These are phyloP conservation scores for Nephrotoma appendiculata DNA, from an alignment of 2,888 invertebrate species.

Conservation along the genomic window DNA sequence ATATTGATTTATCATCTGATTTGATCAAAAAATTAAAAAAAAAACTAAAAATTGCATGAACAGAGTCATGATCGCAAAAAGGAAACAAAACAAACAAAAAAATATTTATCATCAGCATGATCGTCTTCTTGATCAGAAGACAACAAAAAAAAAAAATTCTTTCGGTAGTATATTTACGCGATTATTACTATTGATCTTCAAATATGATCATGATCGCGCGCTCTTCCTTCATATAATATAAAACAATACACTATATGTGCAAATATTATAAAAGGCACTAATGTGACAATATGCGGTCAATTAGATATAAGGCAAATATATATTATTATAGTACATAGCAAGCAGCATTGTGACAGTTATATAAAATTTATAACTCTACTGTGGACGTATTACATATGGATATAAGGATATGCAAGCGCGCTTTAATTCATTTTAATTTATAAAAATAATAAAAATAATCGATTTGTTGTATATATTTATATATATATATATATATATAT, in stretches of 20 bases:
- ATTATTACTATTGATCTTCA: neutral
- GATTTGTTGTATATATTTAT: neutral
- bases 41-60: neutral
- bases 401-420: neutral
- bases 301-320: neutral
- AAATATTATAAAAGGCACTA: neutral
- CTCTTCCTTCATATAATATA: neutral
- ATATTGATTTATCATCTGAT: neutral
- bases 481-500: neutral
- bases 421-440: neutral
- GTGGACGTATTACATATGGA: neutral
- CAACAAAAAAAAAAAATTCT: neutral
- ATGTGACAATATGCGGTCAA: conserved; percentile 4
- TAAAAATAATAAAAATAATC: neutral
- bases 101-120: neutral
- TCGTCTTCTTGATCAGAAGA: neutral
- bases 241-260: neutral
- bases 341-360: neutral
- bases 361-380: neutral
- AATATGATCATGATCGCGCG: neutral
- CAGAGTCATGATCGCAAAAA: neutral
- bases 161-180: neutral
- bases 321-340: neutral
- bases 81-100: neutral
- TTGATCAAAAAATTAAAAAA: neutral